Evolutionary conservation across 2,797 vertebrate species (phyloP), one percentile per base, ranked within the genome.

Genomic region (Nothura maculosa): DNA sequence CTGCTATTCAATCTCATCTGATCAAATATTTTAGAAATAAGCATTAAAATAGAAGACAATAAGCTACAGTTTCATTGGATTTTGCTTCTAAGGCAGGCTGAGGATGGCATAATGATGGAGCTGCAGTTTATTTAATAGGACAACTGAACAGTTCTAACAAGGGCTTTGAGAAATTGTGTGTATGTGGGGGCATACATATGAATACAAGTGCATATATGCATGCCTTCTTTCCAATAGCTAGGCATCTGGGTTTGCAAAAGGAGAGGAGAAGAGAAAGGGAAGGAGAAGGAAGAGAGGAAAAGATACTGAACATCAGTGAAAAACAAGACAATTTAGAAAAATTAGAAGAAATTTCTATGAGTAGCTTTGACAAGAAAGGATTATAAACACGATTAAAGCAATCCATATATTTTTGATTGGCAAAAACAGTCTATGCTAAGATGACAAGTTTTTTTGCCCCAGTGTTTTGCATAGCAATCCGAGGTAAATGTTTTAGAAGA

Each of bases 391-490:
- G 60, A 91, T 86, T 73, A 84, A 95, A 95, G 85, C 61, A 60
- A 78, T 90, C 28, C 62, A 90, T 94, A 83, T 9, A 0, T 87
- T 96, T 28, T 36, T 92, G 85, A 91, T 75, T 92, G 75, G 28
- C 80, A 67, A 80, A 96, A 90, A 88, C 25, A 86, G 63, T 38
- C 80, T 69, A 21, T 89, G 72, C 70, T 48, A 87, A 94, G 95
- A 94, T 81, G 87, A 79, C 66, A 84, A 36, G 6, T 93, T 58
- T 1, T 88, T 96, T 94, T 91, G 62, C 93, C 86, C 47, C 92
- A n/a, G 30, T 68, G 76, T 86, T 96, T 96, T 76, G 89, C 90
- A 95, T 96, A 54, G 48, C 74, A 95, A 95, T 96, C 91, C 91
- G 91, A 96, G 64, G 34, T 87, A 96, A 94, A 92, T 12, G 75